phyloP scores from a whole-genome alignment of 2,113 vertebrate species.

The Antennarius striatus region DNA sequence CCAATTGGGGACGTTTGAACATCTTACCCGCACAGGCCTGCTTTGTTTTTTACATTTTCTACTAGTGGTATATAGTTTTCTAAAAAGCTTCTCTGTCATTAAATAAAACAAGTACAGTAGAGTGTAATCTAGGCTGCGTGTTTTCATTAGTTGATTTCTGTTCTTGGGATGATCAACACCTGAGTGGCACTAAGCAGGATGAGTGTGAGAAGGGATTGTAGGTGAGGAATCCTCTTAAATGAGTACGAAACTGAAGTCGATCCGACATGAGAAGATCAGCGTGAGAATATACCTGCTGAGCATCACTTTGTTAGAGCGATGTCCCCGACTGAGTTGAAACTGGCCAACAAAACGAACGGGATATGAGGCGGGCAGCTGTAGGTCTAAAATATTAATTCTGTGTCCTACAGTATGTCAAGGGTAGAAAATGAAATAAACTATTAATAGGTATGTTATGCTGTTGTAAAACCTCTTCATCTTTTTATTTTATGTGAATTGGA shows the following conservation, averaged over 20 bases:
- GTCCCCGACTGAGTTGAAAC: not conserved
- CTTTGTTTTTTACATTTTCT: not conserved
- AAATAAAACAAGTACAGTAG: slow-evolving; percentile 1
- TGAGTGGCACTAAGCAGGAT: slow-evolving; percentile 58
- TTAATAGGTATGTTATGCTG: slow-evolving; percentile 86
- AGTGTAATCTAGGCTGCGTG: slow-evolving; percentile 2
- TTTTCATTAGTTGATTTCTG: slow-evolving; percentile 67
- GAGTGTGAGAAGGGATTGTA: slow-evolving; percentile 38
- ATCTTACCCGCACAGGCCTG: not conserved
- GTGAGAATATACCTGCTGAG: slow-evolving; percentile 58
- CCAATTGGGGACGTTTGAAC: too few relatives aligned
- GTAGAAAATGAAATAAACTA: too few relatives aligned
- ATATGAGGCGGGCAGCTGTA: slow-evolving; percentile 24
- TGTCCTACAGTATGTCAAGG: slow-evolving; percentile 86
- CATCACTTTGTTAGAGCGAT: slow-evolving; percentile 51
- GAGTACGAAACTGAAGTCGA: slow-evolving; percentile 53
- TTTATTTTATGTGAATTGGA: too few relatives aligned
- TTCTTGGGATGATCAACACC: slow-evolving; percentile 53
- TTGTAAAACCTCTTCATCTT: too few relatives aligned
- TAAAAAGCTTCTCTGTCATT: slow-evolving; percentile 1
- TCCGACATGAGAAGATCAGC: slow-evolving; percentile 61
- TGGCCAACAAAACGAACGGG: too few relatives aligned
- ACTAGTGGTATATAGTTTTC: not conserved
- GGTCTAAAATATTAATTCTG: slow-evolving; percentile 98
- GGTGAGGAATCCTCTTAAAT: slow-evolving; percentile 71